These are phyloP conservation scores for Semicossyphus pulcher DNA, from an alignment of 2,113 vertebrate species.

Conservation along the genomic window DNA sequence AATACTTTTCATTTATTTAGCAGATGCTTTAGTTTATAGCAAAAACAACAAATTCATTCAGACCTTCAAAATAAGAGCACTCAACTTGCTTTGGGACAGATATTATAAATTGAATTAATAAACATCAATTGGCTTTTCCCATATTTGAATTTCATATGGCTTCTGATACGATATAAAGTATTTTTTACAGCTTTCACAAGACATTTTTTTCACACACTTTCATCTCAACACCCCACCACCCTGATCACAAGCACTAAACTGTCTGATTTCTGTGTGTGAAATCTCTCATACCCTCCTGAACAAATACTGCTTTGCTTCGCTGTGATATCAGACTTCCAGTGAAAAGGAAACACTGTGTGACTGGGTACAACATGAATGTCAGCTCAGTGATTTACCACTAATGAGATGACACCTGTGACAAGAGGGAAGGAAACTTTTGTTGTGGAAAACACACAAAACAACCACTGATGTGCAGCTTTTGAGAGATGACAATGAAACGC, in stretches of 20 bases:
- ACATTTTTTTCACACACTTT: conserved; percentile 41
- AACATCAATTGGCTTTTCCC: neutral
- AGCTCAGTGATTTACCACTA: conserved; percentile 75
- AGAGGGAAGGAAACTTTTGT: conserved; percentile 77
- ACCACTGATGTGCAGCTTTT: conserved; percentile 61
- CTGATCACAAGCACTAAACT: conserved; percentile 56
- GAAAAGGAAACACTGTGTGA: conserved; percentile 56
- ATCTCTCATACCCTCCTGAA: conserved; percentile 46
- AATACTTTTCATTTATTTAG: too few species aligned
- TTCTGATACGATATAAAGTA: conserved; percentile 25
- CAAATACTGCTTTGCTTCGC: conserved; percentile 61
- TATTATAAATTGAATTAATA: neutral
- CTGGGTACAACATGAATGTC: conserved; percentile 74
- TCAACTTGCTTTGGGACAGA: too few species aligned
- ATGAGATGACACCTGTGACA: conserved; percentile 77
- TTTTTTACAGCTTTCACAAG: conserved; percentile 23
- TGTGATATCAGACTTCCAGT: conserved; percentile 60
- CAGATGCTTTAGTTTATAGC: too few species aligned
- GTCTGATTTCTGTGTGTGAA: conserved; percentile 30
- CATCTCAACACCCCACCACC: conserved; percentile 18
- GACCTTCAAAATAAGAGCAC: too few species aligned
- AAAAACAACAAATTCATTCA: too few species aligned
- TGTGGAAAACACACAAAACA: conserved; percentile 65
- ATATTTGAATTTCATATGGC: conserved; percentile 4
- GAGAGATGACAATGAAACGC: conserved; percentile 75